Base-by-base conservation (phyloP, 2,113 vertebrate genomes). In the Acrocephalus kingi region DNA sequence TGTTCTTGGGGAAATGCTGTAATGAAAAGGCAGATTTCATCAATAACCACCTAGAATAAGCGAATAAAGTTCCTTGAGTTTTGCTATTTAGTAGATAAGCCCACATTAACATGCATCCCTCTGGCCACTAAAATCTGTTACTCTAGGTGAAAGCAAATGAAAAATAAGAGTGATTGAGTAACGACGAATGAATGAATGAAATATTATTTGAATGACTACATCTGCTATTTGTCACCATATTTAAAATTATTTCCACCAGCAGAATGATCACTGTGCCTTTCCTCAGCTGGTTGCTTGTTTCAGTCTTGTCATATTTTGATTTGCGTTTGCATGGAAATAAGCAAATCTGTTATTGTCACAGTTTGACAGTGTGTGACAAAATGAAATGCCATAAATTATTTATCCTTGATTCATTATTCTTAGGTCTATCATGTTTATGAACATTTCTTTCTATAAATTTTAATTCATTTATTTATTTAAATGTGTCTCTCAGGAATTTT, bases 341-440 rank as follows among this genome's bases (percentile, higher is more conserved):
- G 45, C 67, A 92, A 91, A 92, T 96, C 33, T 94, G 61, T 97
- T 95, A 74, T 51, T 92, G 68, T 88, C 87, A 88, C 30, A 78
- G 63, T 91, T 91, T 97, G 92, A 89, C 88, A 96, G 78, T 8
- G 41, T 91, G 61, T 95, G 76, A 87, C 54, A 94, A 90, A 97
- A 87, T 75, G 46, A 92, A 97, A 94, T 72, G 37, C 43, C 73
- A 87, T 87, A 83, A 96, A 84, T 95, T 88, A 91, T 97, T 96
- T 95, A 89, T 69, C n/a, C 33, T 39, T 90, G 45, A 85, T 84
- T 93, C 71, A 87, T 83, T 95, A 82, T 84, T 85, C 71, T 95
- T 94, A 62, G 43, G 76, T 87, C 41, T 56, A 84, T 93, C 77
- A 68, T n/a, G 27, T 92, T 90, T 69, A 85, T 80, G 59, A 96